Evolutionary conservation across 2,113 vertebrate genomes (phyloP).

Genomic region (Pandion haliaetus): DNA sequence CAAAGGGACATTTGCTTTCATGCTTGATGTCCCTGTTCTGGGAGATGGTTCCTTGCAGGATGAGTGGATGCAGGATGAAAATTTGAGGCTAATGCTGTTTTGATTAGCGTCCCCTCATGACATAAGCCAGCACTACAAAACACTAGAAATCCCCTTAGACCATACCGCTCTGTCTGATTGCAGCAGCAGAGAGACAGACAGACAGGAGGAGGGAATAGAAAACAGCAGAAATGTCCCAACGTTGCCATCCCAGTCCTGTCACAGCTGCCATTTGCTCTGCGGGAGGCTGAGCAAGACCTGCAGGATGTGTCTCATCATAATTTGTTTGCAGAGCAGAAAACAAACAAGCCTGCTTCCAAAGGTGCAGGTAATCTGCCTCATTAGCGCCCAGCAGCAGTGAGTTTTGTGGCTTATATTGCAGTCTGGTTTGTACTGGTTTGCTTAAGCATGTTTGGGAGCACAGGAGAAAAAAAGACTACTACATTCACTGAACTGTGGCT

Average conservation of each 20-base stretch:
- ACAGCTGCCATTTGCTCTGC: neutral
- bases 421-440: neutral
- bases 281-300: neutral
- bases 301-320: too few relatives aligned
- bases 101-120: neutral
- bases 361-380: neutral
- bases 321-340: neutral
- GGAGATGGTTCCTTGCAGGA: neutral
- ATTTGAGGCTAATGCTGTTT: neutral
- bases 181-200: neutral
- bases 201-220: neutral
- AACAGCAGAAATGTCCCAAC: neutral
- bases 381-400: neutral
- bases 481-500: neutral
- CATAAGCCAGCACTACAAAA: neutral
- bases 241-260: neutral
- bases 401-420: neutral
- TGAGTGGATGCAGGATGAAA: neutral
- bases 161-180: rapidly evolving
- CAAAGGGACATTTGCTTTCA: neutral
- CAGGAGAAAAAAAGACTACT: neutral
- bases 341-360: too few relatives aligned
- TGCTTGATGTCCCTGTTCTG: neutral
- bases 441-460: neutral
- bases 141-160: neutral